phyloP scores from a whole-genome alignment of 2,888 invertebrate species.

The Yponomeuta malinellus region DNA sequence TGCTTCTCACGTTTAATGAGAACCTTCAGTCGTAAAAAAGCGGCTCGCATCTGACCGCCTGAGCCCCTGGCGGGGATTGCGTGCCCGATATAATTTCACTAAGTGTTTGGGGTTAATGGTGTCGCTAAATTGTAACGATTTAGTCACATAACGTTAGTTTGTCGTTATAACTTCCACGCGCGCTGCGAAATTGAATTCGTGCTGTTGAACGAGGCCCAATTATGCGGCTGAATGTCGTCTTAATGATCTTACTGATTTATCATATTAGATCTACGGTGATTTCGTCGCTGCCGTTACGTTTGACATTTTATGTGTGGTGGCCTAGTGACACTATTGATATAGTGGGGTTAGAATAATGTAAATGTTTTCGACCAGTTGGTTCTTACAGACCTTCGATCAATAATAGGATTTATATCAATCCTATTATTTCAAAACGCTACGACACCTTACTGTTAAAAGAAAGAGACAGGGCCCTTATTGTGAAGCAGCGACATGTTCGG shows the following conservation, averaged over 20 bases:
- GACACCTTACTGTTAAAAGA: no score
- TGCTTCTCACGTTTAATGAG: not conserved
- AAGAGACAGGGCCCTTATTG: no score
- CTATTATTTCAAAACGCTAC: not conserved
- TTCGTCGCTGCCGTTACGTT: not conserved
- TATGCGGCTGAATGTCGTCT: slow-evolving; percentile 21
- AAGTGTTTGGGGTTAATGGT: slow-evolving; percentile 50
- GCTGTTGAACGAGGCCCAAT: slow-evolving; percentile 51
- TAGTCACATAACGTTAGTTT: slow-evolving; percentile 50
- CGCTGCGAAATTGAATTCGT: slow-evolving; percentile 58
- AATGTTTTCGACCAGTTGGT: not conserved
- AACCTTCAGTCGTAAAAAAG: not conserved
- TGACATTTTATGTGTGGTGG: not conserved
- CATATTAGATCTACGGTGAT: slow-evolving; percentile 3
- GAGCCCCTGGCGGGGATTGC: slow-evolving; percentile 28
- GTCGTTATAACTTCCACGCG: slow-evolving; percentile 43
- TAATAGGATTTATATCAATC: not conserved
- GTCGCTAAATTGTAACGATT: slow-evolving; percentile 55
- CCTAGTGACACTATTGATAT: not conserved
- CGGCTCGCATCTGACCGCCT: not conserved
- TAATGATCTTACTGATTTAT: slow-evolving; percentile 16
- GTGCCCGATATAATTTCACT: slow-evolving; percentile 57
- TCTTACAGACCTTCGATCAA: not conserved
- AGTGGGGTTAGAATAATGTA: not conserved
- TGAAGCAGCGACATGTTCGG: no score